A percentile compares a stretch with the other conserved stretches of the same genome.
phyloP scores from a whole-genome alignment of 2,113 vertebrate species.

The Melozone crissalis region DNA sequence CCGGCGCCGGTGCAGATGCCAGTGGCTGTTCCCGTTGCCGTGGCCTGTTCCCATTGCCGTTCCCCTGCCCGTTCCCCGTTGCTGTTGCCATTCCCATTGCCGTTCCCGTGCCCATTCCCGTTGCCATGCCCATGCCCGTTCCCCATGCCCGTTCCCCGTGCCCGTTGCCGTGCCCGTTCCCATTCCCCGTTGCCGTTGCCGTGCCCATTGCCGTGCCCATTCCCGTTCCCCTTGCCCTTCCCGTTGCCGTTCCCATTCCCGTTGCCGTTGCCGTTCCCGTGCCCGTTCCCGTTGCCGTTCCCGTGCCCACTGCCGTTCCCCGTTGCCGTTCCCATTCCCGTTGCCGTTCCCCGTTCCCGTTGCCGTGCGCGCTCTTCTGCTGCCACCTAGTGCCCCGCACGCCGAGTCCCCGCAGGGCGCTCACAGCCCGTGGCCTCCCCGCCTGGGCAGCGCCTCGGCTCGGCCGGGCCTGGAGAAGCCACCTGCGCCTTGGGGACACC shows the following conservation, averaged over 20 bases:
- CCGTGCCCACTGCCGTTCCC: not conserved
- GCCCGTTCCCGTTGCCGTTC: accelerated
- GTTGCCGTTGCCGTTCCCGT: accelerated
- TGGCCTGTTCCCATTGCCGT: accelerated
- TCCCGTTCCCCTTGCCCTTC: too few relatives aligned
- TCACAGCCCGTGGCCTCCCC: not conserved
- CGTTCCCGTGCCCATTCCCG: accelerated
- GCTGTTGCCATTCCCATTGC: not conserved
- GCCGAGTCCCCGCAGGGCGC: not conserved
- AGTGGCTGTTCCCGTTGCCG: too few relatives aligned
- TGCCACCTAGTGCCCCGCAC: slow-evolving; percentile 41
- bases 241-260: too few relatives aligned
- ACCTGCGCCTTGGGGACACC: not conserved
- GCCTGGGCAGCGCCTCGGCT: not conserved
- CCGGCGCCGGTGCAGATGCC: too few relatives aligned
- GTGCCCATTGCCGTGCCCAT: too few relatives aligned
- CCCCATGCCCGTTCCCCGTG: too few relatives aligned
- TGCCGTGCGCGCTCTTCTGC: not conserved
- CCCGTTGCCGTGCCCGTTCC: too few relatives aligned
- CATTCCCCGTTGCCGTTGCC: too few relatives aligned
- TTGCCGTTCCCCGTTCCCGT: not conserved
- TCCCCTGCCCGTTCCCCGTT: accelerated
- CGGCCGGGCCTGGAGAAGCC: not conserved
- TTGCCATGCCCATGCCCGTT: accelerated
- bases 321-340: accelerated